These are phyloP conservation scores for Pseudorhombus dupliciocellatus DNA, from an alignment of 2,113 vertebrate genomes.

Conservation along the genomic window DNA sequence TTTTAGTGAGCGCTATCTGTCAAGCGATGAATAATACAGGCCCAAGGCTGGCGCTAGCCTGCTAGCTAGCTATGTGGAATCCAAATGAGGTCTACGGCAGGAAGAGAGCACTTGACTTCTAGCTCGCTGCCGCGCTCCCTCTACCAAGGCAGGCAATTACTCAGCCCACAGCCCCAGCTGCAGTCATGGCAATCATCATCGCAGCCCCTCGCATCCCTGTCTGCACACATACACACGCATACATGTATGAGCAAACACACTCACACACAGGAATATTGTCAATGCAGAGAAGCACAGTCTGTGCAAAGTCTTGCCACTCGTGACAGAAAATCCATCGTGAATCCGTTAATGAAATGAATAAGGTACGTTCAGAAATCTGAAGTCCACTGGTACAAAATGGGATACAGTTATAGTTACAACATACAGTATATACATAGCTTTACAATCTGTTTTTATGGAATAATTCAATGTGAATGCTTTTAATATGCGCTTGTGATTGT, in stretches of 20 bases:
- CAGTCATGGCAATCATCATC: slow-evolving; percentile 88
- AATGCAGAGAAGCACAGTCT: slow-evolving; percentile 27
- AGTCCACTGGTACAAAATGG: background rate
- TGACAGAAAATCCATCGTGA: slow-evolving; percentile 31
- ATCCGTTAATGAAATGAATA: background rate
- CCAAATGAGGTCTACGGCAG: slow-evolving; percentile 98
- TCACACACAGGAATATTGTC: slow-evolving; percentile 15
- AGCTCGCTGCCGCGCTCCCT: slow-evolving; percentile 87
- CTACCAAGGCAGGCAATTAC: slow-evolving; percentile 97
- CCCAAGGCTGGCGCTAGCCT: slow-evolving; percentile 88
- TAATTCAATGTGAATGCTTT: no score
- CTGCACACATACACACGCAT: slow-evolving; percentile 30
- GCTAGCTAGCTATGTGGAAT: slow-evolving; percentile 87
- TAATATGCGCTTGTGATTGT: no score
- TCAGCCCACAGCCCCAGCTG: slow-evolving; percentile 91
- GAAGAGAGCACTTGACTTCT: slow-evolving; percentile 94
- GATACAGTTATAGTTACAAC: no score
- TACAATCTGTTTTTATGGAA: no score
- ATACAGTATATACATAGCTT: no score
- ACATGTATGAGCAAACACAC: slow-evolving; percentile 27
- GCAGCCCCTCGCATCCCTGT: slow-evolving; percentile 54
- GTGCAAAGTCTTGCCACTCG: slow-evolving; percentile 20
- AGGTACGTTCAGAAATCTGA: background rate
- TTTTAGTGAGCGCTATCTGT: slow-evolving; percentile 98
- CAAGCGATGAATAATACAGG: slow-evolving; percentile 99